Percentiles rank a stretch among this genome's conserved stretches.
phyloP scores from a whole-genome alignment of 2,888 invertebrate species.

The Anoncus sp. region DNA sequence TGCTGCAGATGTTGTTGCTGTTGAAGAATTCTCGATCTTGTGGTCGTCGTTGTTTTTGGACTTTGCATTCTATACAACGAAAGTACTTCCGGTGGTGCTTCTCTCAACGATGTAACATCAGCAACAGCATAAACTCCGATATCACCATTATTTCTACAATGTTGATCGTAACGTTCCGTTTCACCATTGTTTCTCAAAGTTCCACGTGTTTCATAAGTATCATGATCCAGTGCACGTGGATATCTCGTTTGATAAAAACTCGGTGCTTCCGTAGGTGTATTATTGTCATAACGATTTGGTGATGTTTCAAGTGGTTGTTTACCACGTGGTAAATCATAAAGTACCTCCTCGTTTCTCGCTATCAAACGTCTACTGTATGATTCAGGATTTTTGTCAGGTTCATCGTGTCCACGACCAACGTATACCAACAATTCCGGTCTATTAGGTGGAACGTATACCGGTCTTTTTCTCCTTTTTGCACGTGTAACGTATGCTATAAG shows the following conservation, averaged over 20 bases:
- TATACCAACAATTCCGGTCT: constrained; percentile 81
- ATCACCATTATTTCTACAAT: constrained; percentile 51
- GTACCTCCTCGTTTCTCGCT: constrained; percentile 77
- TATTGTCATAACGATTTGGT: constrained; percentile 43
- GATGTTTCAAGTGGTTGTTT: constrained; percentile 44
- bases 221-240: constrained; percentile 37
- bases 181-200: constrained; percentile 4
- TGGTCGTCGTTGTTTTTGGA: constrained; percentile 58
- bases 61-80: constrained; percentile 78
- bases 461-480: constrained; percentile 77
- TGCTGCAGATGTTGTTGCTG: constrained; percentile 46
- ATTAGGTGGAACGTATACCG: constrained; percentile 77
- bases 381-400: constrained; percentile 75
- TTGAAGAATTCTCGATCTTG: constrained; percentile 42
- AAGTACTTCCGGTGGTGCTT: constrained; percentile 77
- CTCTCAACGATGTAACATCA: constrained; percentile 78
- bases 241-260: constrained; percentile 79
- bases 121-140: constrained; percentile 80
- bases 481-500: constrained; percentile 79
- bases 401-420: constrained; percentile 78
- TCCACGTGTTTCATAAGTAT: constrained; percentile 21
- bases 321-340: constrained; percentile 76
- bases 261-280: constrained; percentile 44
- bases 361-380: constrained; percentile 79
- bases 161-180: constrained; percentile 44